Evolutionary conservation across 2,113 vertebrate genomes (phyloP).

Genomic region (Chloropsis hardwickii): DNA sequence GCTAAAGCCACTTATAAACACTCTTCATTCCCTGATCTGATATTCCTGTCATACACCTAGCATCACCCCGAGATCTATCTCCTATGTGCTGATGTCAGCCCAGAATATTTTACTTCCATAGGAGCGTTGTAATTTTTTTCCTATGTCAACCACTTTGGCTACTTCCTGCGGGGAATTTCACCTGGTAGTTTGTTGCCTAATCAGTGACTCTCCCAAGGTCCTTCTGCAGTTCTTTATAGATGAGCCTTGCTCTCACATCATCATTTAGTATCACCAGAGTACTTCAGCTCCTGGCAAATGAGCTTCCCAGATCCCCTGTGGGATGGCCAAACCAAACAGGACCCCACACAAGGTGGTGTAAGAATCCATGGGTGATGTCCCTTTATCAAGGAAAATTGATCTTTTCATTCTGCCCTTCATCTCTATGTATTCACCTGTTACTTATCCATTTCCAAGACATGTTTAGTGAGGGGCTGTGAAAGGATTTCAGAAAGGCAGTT

Average conservation of each 20-base stretch:
- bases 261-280: background rate
- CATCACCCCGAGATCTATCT: background rate
- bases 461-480: background rate
- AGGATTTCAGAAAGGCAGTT: background rate
- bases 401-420: background rate
- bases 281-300: background rate
- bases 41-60: fast-evolving
- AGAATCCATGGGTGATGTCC: background rate
- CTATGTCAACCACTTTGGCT: background rate
- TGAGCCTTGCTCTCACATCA: background rate
- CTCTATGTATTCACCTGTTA: background rate
- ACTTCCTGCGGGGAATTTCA: background rate
- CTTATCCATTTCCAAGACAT: background rate
- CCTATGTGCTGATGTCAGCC: background rate
- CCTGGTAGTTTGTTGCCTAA: background rate
- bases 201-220: background rate
- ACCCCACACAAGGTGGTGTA: background rate
- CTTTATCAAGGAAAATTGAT: background rate
- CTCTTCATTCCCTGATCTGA: background rate
- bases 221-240: background rate
- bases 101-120: background rate
- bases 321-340: fast-evolving
- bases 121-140: background rate
- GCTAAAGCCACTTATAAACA: background rate
- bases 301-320: background rate